phyloP scores from a whole-genome alignment of 2,113 vertebrate genomes.

The Mustela lutreola region DNA sequence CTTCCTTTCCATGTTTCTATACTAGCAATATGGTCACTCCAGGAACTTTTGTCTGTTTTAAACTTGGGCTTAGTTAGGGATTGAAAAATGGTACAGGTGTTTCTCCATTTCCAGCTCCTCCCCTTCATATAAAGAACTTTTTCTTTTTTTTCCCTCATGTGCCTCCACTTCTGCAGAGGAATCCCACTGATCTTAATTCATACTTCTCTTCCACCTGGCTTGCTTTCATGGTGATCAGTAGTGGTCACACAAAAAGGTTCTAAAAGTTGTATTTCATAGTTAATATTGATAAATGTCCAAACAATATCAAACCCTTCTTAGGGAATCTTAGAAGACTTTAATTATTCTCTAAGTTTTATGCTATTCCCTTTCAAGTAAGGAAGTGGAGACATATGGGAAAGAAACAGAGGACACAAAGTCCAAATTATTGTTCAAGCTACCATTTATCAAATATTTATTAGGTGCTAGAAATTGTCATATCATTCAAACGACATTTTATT shows the following conservation, averaged over 20 bases:
- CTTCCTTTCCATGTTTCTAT: conserved; percentile 39
- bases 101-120: neutral
- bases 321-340: neutral
- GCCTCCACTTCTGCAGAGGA: neutral
- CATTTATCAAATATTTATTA: neutral
- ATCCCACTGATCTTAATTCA: neutral
- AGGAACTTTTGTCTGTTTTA: neutral
- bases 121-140: neutral
- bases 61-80: neutral
- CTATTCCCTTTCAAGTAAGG: neutral
- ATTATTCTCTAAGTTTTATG: neutral
- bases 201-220: neutral
- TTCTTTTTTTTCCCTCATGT: neutral
- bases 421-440: neutral
- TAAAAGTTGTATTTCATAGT: neutral
- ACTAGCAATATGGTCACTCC: conserved; percentile 53
- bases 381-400: neutral
- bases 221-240: neutral
- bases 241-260: neutral
- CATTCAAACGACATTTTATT: neutral
- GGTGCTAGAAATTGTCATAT: neutral
- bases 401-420: neutral
- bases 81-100: neutral
- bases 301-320: neutral
- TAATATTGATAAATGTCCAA: neutral